Evolutionary conservation across 2,113 vertebrate genomes (phyloP).

Genomic region (Trematocara unimaculatum): DNA sequence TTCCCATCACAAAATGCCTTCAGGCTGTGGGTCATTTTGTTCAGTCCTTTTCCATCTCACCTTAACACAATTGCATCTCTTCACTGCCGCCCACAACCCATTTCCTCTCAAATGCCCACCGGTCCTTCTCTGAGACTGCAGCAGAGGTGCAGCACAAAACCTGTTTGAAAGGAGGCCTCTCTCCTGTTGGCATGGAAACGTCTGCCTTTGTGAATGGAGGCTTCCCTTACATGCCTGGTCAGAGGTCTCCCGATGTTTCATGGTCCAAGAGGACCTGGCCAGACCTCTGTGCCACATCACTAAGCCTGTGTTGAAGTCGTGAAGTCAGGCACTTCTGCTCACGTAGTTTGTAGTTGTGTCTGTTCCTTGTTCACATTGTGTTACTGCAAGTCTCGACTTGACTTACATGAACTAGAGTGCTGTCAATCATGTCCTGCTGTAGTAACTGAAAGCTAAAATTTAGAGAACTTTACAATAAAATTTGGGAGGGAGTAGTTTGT

Average conservation of each 20-base stretch:
- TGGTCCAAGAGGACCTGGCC: slow-evolving; percentile 18
- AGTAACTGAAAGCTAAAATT: not conserved
- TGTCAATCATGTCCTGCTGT: not conserved
- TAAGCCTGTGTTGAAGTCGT: not conserved
- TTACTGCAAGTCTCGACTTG: not conserved
- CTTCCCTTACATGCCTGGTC: slow-evolving; percentile 37
- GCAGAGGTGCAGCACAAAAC: slow-evolving; percentile 34
- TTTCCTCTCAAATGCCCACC: slow-evolving; percentile 29
- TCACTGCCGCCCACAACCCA: slow-evolving; percentile 22
- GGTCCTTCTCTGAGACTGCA: slow-evolving; percentile 17
- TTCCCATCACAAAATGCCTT: not conserved
- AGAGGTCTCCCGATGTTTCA: slow-evolving; percentile 32
- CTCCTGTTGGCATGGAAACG: slow-evolving; percentile 59
- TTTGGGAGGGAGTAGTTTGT: not conserved
- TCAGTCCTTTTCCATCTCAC: slow-evolving; percentile 32
- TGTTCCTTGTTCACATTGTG: not conserved
- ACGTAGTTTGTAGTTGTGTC: not conserved
- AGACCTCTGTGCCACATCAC: not conserved
- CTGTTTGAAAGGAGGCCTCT: slow-evolving; percentile 41
- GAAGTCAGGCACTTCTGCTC: not conserved
- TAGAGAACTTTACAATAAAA: not conserved
- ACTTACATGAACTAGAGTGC: not conserved
- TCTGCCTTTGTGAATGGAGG: slow-evolving; percentile 48
- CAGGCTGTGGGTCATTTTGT: not conserved
- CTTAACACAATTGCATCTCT: slow-evolving; percentile 48